Evolutionary conservation across 2,113 vertebrate species (phyloP).

Genomic region (Ascaphus truei): DNA sequence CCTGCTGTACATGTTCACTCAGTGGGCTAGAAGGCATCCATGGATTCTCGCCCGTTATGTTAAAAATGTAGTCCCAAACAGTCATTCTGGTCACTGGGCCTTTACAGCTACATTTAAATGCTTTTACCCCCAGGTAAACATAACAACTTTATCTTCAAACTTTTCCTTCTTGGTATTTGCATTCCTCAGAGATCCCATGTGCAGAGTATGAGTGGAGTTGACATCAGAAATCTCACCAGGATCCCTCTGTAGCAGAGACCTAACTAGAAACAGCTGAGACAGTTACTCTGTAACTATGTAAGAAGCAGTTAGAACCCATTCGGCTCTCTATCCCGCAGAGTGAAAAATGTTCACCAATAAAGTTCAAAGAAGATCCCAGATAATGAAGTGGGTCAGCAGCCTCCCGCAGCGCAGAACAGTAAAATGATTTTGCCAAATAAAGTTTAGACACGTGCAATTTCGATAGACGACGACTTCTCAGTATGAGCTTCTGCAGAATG

Average conservation of each 20-base stretch:
- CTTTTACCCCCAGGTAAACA: slow-evolving; percentile 13
- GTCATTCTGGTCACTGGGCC: background rate
- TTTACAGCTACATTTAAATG: too few relatives aligned
- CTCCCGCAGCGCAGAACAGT: background rate
- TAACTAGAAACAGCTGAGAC: slow-evolving; percentile 10
- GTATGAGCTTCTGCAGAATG: too few relatives aligned
- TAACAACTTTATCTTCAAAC: background rate
- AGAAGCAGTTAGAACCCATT: background rate
- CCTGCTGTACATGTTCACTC: too few relatives aligned
- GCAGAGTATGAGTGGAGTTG: background rate
- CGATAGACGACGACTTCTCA: too few relatives aligned
- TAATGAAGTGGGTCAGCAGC: background rate
- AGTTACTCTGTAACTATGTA: too few relatives aligned
- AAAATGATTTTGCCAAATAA: background rate
- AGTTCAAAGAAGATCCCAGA: background rate
- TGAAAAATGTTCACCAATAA: background rate
- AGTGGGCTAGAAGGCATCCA: too few relatives aligned
- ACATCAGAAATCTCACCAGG: slow-evolving; percentile 2
- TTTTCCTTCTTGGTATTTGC: slow-evolving; percentile 1
- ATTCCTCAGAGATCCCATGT: background rate
- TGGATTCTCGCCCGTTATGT: too few relatives aligned
- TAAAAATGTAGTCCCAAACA: background rate
- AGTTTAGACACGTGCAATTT: too few relatives aligned
- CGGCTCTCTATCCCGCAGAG: background rate
- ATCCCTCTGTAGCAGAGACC: background rate